These are phyloP conservation scores for Daphoenositta chrysoptera DNA, from an alignment of 2,113 vertebrate genomes.

Conservation along the genomic window DNA sequence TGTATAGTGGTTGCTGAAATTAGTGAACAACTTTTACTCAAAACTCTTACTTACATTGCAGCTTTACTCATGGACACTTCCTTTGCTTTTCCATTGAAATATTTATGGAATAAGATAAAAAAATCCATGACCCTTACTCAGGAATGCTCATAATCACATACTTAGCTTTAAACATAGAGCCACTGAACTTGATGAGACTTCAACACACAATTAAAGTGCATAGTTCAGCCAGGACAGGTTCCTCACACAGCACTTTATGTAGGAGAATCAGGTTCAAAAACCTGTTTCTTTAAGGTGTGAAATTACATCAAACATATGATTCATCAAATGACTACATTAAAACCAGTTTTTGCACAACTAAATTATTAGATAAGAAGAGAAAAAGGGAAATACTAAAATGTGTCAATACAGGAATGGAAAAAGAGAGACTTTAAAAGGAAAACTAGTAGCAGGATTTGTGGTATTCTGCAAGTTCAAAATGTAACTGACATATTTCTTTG, in stretches of 20 bases:
- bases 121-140: neutral
- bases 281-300: neutral
- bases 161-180: neutral
- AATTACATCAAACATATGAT: neutral
- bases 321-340: neutral
- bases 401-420: neutral
- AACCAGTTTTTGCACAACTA: neutral
- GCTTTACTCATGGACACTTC: neutral
- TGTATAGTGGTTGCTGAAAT: neutral
- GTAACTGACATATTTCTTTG: constrained; percentile 36
- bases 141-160: neutral
- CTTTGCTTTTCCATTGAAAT: neutral
- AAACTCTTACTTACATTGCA: neutral
- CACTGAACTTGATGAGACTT: neutral
- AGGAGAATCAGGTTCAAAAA: neutral
- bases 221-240: neutral
- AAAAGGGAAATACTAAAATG: neutral
- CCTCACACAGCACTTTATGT: neutral
- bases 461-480: constrained; percentile 34
- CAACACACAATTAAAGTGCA: neutral
- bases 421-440: neutral
- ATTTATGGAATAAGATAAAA: neutral
- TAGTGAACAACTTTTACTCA: neutral
- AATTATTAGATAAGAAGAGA: neutral
- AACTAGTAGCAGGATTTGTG: neutral